These are phyloP conservation scores for Amblyteles armatorius DNA, from an alignment of 2,888 invertebrate genomes.

Conservation along the genomic window DNA sequence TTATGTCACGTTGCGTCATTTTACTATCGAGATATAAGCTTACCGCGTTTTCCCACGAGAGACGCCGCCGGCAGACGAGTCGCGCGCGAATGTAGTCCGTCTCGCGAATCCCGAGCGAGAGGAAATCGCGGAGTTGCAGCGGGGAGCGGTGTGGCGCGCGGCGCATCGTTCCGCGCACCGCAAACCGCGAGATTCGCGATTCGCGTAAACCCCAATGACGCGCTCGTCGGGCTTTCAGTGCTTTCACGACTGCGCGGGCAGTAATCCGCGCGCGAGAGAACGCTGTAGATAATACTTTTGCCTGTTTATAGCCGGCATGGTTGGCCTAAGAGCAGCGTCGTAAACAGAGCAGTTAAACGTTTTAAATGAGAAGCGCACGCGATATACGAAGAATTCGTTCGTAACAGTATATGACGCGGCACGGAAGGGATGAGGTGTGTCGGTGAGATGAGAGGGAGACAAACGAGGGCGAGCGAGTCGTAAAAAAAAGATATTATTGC, in stretches of 20 bases:
- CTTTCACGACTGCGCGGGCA: conserved; percentile 36
- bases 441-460: conserved; percentile 12
- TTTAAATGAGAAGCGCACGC: conserved; percentile 71
- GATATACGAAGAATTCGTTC: conserved; percentile 58
- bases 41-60: conserved; percentile 59
- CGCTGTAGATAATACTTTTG: conserved; percentile 60
- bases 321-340: conserved; percentile 64
- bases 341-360: conserved; percentile 74
- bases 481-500: not conserved
- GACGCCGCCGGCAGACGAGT: conserved; percentile 31
- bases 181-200: conserved; percentile 67
- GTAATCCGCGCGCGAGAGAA: conserved; percentile 27
- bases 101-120: conserved; percentile 30
- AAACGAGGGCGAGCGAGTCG: conserved; percentile 4
- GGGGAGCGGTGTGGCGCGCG: conserved; percentile 46
- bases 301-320: conserved; percentile 58
- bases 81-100: conserved; percentile 51
- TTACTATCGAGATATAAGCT: not conserved
- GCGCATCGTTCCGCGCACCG: conserved; percentile 39
- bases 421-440: not conserved
- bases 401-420: conserved; percentile 20
- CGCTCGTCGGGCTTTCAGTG: conserved; percentile 49
- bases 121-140: conserved; percentile 36
- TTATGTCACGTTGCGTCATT: not conserved
- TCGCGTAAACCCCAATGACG: conserved; percentile 61